Percentiles rank a stretch among this genome's conserved stretches.
Conservation (phyloP, 2,888 invertebrate species). For the Onthophagus sagittarius region DNA sequence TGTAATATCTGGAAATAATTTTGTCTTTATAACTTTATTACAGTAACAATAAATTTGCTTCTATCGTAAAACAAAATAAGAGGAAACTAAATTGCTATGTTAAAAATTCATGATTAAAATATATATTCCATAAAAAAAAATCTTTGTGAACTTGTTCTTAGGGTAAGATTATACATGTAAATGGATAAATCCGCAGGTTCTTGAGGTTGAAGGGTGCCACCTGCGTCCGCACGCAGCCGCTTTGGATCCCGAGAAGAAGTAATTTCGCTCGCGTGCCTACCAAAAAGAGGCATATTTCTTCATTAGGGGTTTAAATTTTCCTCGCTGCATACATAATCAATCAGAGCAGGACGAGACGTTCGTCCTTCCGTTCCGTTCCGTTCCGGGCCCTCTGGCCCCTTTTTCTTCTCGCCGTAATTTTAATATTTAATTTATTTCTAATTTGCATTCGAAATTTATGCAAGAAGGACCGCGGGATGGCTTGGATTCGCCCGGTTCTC, state of each 20-base stretch:
- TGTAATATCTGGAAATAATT: too few species aligned
- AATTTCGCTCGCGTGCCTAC: constrained; percentile 43
- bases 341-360: constrained; percentile 34
- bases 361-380: neutral
- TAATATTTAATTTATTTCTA: constrained; percentile 53
- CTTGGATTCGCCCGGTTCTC: constrained; percentile 22
- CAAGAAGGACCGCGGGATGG: constrained; percentile 36
- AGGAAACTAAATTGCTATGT: too few species aligned
- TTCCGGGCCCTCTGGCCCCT: constrained; percentile 31
- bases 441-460: constrained; percentile 53
- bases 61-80: too few species aligned
- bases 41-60: too few species aligned
- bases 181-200: constrained; percentile 36
- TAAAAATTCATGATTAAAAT: too few species aligned
- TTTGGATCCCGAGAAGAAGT: constrained; percentile 33
- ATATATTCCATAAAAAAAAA: neutral
- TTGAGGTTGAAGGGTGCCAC: constrained; percentile 29
- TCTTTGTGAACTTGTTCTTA: constrained; percentile 1
- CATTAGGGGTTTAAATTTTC: constrained; percentile 52
- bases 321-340: constrained; percentile 53
- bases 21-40: too few species aligned
- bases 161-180: constrained; percentile 42
- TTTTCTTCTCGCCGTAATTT: constrained; percentile 46
- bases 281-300: constrained; percentile 48
- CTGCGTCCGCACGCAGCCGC: constrained; percentile 28